Percentiles rank a stretch among this genome's conserved stretches.
Conservation (phyloP, 2,888 invertebrate species). For the Protodeltote pygarga region DNA sequence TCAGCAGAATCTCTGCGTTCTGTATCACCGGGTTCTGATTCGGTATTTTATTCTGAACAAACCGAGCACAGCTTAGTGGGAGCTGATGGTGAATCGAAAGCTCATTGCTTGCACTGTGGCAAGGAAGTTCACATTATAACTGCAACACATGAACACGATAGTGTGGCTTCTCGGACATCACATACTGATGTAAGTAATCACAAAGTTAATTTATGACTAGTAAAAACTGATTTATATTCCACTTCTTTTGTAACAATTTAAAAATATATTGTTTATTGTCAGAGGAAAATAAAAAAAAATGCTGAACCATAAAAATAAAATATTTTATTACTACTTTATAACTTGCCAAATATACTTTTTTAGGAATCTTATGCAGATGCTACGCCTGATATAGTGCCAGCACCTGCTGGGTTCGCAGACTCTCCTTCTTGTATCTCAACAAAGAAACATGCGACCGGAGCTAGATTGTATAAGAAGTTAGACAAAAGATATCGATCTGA, state of each 20-base stretch:
- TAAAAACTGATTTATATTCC: background rate
- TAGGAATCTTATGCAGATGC: conserved; percentile 85
- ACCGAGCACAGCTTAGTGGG: conserved; percentile 85
- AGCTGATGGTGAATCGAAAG: conserved; percentile 86
- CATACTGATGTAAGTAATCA: conserved; percentile 78
- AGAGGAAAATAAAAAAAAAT: too few relatives aligned
- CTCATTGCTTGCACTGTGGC: conserved; percentile 94
- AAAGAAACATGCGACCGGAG: conserved; percentile 78
- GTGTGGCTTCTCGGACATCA: conserved; percentile 75
- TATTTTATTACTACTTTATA: background rate
- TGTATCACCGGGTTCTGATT: conserved; percentile 96
- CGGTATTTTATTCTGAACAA: conserved; percentile 95
- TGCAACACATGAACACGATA: conserved; percentile 80
- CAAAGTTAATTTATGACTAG: background rate
- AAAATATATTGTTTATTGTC: too few relatives aligned
- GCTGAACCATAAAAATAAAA: too few relatives aligned
- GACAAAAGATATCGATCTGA: conserved; percentile 93
- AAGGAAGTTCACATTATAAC: conserved; percentile 91
- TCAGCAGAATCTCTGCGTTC: conserved; percentile 95
- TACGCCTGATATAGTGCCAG: conserved; percentile 92
- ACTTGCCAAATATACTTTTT: conserved; percentile 12
- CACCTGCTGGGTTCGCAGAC: conserved; percentile 95
- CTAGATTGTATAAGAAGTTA: conserved; percentile 91
- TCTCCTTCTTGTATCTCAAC: conserved; percentile 88
- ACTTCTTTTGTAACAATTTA: too few relatives aligned